Conservation (phyloP, 2,113 vertebrate species). For the Rhadina sibilatrix region DNA sequence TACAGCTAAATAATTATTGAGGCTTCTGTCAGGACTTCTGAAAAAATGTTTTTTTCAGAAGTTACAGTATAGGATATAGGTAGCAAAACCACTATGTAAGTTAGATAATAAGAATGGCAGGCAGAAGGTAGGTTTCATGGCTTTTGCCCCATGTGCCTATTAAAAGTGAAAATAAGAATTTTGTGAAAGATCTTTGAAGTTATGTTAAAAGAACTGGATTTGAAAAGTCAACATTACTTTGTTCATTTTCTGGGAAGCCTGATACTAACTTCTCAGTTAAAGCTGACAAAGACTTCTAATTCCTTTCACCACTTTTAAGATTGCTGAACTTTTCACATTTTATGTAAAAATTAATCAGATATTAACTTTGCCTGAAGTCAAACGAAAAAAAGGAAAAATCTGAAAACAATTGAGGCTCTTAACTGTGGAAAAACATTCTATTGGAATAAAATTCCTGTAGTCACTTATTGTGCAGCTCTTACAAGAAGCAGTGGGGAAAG, state of each 20-base stretch:
- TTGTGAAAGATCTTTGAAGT: not conserved
- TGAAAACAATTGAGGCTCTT: not conserved
- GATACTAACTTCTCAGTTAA: not conserved
- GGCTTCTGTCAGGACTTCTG: not conserved
- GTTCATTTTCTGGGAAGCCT: not conserved
- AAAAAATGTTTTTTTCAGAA: not conserved
- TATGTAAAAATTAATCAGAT: not conserved
- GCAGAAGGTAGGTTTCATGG: not conserved
- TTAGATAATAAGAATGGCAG: not conserved
- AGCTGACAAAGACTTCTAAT: not conserved
- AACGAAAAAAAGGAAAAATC: not conserved
- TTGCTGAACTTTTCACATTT: not conserved
- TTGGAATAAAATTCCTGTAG: not conserved
- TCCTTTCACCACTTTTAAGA: not conserved
- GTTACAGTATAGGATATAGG: not conserved
- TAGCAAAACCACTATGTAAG: not conserved
- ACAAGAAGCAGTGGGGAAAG: not conserved
- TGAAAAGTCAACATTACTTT: not conserved
- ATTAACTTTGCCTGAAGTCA: not conserved
- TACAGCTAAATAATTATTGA: not conserved
- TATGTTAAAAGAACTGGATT: not conserved
- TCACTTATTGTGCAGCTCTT: conserved; percentile 10
- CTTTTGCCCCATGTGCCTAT: not conserved
- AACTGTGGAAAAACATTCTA: not conserved
- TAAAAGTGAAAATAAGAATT: not conserved